A percentile compares a stretch with the other conserved stretches of the same genome.
These are phyloP conservation scores for Drosophila limbata DNA, from an alignment of 2,888 invertebrate species.

Conservation along the genomic window DNA sequence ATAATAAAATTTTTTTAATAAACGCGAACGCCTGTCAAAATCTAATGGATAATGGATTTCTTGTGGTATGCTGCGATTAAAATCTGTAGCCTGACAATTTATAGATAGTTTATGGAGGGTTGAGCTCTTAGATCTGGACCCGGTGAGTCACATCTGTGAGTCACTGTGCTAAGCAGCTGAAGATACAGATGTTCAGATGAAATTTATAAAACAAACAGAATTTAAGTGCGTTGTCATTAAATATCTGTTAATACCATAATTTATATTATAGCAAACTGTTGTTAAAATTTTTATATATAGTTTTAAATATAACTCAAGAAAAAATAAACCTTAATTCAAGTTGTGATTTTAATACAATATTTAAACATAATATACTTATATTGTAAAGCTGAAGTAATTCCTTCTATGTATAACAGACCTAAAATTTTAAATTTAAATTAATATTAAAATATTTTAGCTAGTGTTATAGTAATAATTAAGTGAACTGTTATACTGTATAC, in stretches of 20 bases:
- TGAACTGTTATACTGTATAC: neutral
- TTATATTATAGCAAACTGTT: neutral
- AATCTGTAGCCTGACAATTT: constrained; percentile 63
- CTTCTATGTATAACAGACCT: too few species aligned
- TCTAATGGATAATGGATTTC: constrained; percentile 69
- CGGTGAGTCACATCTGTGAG: constrained; percentile 40
- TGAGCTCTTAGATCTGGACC: constrained; percentile 2
- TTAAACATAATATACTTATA: too few species aligned
- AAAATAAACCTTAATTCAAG: too few species aligned
- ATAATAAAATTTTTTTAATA: constrained; percentile 76
- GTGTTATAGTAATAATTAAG: neutral
- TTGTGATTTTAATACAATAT: too few species aligned
- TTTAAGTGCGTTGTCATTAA: neutral
- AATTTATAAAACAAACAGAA: neutral
- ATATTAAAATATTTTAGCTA: too few species aligned
- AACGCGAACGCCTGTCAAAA: constrained; percentile 68
- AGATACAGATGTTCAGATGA: constrained; percentile 20
- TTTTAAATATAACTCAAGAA: neutral
- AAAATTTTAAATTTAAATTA: too few species aligned
- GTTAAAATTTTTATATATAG: neutral
- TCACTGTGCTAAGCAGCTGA: constrained; percentile 31
- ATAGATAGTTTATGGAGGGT: constrained; percentile 61
- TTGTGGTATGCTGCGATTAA: constrained; percentile 59
- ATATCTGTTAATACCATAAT: too few species aligned
- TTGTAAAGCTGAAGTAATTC: too few species aligned